These are phyloP conservation scores for Tyto alba DNA, from an alignment of 2,113 vertebrate species.

Conservation along the genomic window DNA sequence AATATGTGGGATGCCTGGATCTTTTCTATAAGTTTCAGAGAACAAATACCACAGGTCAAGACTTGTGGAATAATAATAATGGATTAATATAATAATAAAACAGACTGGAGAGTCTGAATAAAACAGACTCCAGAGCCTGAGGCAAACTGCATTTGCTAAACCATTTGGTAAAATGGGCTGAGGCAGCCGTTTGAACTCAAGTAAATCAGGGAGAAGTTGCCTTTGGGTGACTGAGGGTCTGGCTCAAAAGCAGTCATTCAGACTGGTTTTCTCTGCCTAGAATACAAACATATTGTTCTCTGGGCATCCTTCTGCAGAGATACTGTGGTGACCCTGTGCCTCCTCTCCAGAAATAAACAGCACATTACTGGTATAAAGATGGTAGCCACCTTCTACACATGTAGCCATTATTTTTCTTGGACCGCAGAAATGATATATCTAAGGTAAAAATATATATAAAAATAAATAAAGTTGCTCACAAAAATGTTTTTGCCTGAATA, in stretches of 20 bases:
- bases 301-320: not conserved
- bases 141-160: not conserved
- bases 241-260: not conserved
- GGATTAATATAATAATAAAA: not conserved
- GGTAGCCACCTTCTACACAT: not conserved
- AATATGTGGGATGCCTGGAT: not conserved
- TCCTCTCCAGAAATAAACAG: not conserved
- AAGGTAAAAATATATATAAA: not conserved
- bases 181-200: not conserved
- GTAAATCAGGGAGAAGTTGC: not conserved
- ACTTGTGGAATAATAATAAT: not conserved
- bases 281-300: not conserved
- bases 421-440: not conserved
- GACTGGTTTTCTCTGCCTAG: not conserved
- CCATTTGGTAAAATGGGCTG: not conserved
- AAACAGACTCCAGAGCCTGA: not conserved
- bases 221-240: not conserved
- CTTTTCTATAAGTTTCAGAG: not conserved
- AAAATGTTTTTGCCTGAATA: constrained; percentile 38
- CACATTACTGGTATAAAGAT: not conserved
- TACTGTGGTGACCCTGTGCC: not conserved
- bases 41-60: not conserved
- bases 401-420: not conserved
- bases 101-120: not conserved
- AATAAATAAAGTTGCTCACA: not conserved